phyloP scores from a whole-genome alignment of 2,888 invertebrate species.

The Micropterix aruncella region DNA sequence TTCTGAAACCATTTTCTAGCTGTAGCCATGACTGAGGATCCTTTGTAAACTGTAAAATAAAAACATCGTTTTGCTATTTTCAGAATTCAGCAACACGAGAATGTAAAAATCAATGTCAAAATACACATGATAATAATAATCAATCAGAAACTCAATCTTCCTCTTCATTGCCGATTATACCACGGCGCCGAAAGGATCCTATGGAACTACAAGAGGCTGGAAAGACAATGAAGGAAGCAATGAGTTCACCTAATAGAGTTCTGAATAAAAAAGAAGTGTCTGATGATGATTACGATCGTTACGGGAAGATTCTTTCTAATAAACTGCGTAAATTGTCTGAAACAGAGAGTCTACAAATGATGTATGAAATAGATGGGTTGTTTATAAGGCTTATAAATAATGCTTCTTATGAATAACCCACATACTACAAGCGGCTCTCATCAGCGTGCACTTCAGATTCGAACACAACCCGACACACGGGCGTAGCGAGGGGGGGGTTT shows the following conservation, averaged over 20 bases:
- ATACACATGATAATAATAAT: too few species aligned
- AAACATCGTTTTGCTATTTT: slow-evolving; percentile 7
- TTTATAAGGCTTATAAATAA: slow-evolving; percentile 2
- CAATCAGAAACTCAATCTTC: too few species aligned
- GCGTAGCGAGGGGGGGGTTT: too few species aligned
- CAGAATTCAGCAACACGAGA: slow-evolving; percentile 6
- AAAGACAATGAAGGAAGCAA: slow-evolving; percentile 11
- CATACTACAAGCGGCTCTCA: neutral
- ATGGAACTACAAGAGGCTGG: slow-evolving; percentile 9
- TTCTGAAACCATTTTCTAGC: slow-evolving; percentile 9
- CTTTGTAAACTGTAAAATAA: slow-evolving; percentile 7
- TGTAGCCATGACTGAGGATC: slow-evolving; percentile 7
- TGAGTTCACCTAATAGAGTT: slow-evolving; percentile 10
- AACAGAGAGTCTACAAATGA: slow-evolving; percentile 6
- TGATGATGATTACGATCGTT: slow-evolving; percentile 6
- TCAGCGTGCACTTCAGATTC: neutral
- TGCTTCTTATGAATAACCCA: neutral
- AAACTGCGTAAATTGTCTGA: slow-evolving; percentile 7
- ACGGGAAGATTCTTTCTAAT: slow-evolving; percentile 7
- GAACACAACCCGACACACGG: neutral
- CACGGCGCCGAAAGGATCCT: too few species aligned
- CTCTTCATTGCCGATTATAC: too few species aligned
- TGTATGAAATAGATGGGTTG: slow-evolving; percentile 8
- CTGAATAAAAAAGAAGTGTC: slow-evolving; percentile 10
- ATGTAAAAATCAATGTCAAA: slow-evolving; percentile 8